Conservation (phyloP, 2,113 vertebrate species). For the Apodemus speciosus region DNA sequence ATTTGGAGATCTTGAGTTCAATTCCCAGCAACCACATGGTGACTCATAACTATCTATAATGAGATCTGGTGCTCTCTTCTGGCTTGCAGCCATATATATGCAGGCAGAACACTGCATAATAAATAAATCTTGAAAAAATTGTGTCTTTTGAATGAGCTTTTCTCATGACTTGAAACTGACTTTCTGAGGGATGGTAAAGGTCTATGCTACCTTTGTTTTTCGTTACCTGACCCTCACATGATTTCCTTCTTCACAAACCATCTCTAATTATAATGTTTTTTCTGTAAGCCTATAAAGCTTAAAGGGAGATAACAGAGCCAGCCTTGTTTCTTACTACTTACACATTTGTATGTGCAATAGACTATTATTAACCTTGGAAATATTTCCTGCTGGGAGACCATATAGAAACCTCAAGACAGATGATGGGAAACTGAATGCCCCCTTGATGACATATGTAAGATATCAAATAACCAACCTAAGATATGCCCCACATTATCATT, state of each 20-base stretch:
- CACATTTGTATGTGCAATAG: background rate
- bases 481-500: background rate
- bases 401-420: background rate
- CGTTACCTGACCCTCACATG: background rate
- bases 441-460: background rate
- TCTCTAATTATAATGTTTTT: slow-evolving; percentile 40
- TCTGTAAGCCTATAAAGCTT: background rate
- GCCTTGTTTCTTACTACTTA: background rate
- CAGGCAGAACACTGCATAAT: too few species aligned
- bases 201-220: background rate
- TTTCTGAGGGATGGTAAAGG: background rate
- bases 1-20: too few species aligned
- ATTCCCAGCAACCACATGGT: too few species aligned
- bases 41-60: too few species aligned
- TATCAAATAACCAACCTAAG: background rate
- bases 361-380: background rate
- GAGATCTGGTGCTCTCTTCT: too few species aligned
- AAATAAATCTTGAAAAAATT: too few species aligned
- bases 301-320: background rate
- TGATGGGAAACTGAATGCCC: background rate
- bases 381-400: background rate
- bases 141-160: background rate
- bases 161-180: background rate
- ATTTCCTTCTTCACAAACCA: slow-evolving; percentile 3
- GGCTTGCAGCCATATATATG: too few species aligned